Percentiles rank a stretch among this genome's conserved stretches.
Evolutionary conservation across 2,113 vertebrate species (phyloP).

Genomic region (Oreotrochilus melanogaster): DNA sequence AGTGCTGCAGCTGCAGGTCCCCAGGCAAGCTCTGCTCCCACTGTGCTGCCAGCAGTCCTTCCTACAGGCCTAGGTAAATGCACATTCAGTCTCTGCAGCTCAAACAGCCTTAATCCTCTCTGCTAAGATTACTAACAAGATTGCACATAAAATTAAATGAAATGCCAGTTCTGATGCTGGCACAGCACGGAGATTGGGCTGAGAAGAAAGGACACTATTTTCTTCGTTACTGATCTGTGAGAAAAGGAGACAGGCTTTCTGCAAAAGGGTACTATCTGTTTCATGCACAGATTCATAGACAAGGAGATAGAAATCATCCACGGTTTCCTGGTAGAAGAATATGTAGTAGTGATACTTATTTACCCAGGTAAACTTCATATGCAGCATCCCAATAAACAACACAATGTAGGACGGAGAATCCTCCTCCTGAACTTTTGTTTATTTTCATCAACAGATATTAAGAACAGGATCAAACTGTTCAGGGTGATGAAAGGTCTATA

Average conservation of each 20-base stretch:
- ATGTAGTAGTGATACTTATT: background rate
- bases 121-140: background rate
- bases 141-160: slow-evolving; percentile 1
- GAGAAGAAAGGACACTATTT: background rate
- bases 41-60: background rate
- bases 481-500: background rate
- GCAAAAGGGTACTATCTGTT: background rate
- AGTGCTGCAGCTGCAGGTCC: background rate
- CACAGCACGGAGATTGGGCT: background rate
- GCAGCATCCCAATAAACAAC: background rate
- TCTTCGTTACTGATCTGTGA: background rate
- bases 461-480: background rate
- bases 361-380: background rate
- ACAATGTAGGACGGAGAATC: background rate
- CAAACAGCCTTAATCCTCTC: background rate
- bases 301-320: background rate
- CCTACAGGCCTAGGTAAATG: background rate
- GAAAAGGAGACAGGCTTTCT: background rate
- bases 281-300: background rate
- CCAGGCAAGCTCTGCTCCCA: background rate
- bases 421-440: background rate
- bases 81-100: background rate
- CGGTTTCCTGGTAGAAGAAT: background rate
- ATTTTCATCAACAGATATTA: background rate
- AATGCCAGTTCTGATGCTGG: background rate